Evolutionary conservation across 1,140 invertebrate genomes (phyloP), one percentile per base, ranked within the genome.

Genomic region (Drosophila murphyi): DNA sequence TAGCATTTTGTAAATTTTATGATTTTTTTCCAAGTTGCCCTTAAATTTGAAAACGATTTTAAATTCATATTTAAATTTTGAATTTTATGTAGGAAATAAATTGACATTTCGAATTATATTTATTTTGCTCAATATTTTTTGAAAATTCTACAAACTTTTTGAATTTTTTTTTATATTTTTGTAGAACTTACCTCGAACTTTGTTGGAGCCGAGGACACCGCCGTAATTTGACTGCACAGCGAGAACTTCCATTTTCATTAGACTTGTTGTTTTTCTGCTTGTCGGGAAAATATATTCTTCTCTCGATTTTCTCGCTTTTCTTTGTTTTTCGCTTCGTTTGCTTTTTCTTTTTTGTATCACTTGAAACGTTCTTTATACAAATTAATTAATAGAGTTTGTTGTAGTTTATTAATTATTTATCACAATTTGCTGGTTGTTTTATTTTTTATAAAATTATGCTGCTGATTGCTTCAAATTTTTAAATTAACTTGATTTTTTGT

Each of bases 241-340:
- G 61, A 92, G 88, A 63, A 92, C 89, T 89, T 92, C 91, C 92
- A 92, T 92, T 92, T 92, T 92, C 90, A 92, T 92, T 86, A 75
- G 78, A 70, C 28, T 69, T 68, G 45, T 52, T 56, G 70, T 56
- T 76, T 72, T 72, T 64, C 57, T 59, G 45, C 62, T 43, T 29
- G 32, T 61, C 41, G 34, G 51, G 63, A 71, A 73, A 80, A 71
- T 78, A 78, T 57, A 65, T 5, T 54, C n/a, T 43, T 41, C 4
- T 67, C 32, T 81, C 54, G 72, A 68, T 34, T 48, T 39, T 28
- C 60, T 67, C 76, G 61, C 77, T 70, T 73, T 76, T 56, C 41
- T 64, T 77, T 71, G 69, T 43, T 52, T 78, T 75, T 77, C 45
- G 51, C 55, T 55, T 80, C 75, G 52, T 43, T 39, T 20, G 20